Evolutionary conservation across 2,797 vertebrate genomes (phyloP).

Genomic region (Etheostoma perlongum): DNA sequence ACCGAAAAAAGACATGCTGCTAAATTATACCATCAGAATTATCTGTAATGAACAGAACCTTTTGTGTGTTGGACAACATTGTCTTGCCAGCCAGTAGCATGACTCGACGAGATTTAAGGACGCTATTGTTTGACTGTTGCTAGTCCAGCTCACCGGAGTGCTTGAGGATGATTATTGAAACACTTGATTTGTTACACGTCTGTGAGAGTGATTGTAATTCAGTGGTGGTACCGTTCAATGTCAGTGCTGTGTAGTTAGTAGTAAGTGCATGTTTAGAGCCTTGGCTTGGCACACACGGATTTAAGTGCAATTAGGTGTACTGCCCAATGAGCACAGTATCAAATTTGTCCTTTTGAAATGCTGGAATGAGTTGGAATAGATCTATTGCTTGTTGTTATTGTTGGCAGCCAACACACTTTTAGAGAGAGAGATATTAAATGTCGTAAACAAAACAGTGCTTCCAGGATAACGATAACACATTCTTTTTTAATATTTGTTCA

Average conservation of each 20-base stretch:
- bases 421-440: constrained; percentile 1
- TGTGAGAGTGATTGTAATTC: constrained; percentile 45
- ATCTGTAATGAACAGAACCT: constrained; percentile 22
- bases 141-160: constrained; percentile 34
- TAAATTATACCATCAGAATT: constrained; percentile 36
- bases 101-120: constrained; percentile 3
- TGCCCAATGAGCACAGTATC: constrained; percentile 52
- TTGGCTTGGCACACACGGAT: constrained; percentile 55
- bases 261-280: constrained; percentile 58
- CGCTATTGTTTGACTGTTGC: constrained; percentile 19
- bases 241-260: constrained; percentile 52
- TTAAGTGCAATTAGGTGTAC: constrained; percentile 77
- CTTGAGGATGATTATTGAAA: constrained; percentile 23
- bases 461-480: constrained; percentile 32
- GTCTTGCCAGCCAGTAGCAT: constrained; percentile 19
- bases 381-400: constrained; percentile 26
- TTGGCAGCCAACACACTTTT: constrained; percentile 1
- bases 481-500: constrained; percentile 28
- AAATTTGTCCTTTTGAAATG: constrained; percentile 38
- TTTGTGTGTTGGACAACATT: constrained; percentile 12
- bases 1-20: constrained; percentile 47
- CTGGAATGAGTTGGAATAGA: constrained; percentile 33
- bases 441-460: constrained; percentile 69
- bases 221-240: constrained; percentile 62
- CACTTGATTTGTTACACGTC: constrained; percentile 30